A percentile compares a stretch with the other conserved stretches of the same genome.
These are phyloP conservation scores for Nyctibius bracteatus DNA, from an alignment of 2,113 vertebrate genomes.

Conservation along the genomic window DNA sequence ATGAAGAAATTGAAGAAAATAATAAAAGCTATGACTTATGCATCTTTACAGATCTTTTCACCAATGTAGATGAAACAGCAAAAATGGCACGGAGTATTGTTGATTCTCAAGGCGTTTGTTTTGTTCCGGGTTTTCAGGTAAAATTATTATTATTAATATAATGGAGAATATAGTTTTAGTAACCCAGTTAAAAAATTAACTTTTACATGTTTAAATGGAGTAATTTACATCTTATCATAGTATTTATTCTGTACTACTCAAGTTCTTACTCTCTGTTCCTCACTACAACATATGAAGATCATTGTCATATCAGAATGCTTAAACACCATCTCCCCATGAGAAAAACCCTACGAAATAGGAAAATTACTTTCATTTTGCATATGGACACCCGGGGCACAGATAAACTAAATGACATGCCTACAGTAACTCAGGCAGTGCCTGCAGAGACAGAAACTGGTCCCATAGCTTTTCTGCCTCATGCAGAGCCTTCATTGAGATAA, in stretches of 20 bases:
- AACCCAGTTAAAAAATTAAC: background rate
- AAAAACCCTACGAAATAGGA: background rate
- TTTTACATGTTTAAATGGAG: background rate
- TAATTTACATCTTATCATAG: background rate
- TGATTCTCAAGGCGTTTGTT: conserved; percentile 91
- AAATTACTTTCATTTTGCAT: background rate
- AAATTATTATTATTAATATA: background rate
- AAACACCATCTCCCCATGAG: background rate
- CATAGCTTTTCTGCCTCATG: background rate
- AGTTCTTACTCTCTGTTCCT: background rate
- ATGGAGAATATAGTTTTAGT: background rate
- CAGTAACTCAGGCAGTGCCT: background rate
- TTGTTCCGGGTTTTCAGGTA: conserved; percentile 95
- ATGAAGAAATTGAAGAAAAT: background rate
- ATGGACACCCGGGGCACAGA: background rate
- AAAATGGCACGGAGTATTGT: conserved; percentile 83
- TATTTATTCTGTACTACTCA: background rate
- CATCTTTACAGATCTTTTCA: conserved; percentile 84
- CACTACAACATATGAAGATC: background rate
- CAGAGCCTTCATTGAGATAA: background rate
- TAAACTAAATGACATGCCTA: background rate
- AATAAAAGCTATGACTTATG: background rate
- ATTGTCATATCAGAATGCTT: background rate
- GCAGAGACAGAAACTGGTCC: background rate
- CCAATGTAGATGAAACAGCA: conserved; percentile 82